Evolutionary conservation across 2,113 vertebrate species (phyloP), one percentile per base, ranked within the genome.

Genomic region (Vombatus ursinus): DNA sequence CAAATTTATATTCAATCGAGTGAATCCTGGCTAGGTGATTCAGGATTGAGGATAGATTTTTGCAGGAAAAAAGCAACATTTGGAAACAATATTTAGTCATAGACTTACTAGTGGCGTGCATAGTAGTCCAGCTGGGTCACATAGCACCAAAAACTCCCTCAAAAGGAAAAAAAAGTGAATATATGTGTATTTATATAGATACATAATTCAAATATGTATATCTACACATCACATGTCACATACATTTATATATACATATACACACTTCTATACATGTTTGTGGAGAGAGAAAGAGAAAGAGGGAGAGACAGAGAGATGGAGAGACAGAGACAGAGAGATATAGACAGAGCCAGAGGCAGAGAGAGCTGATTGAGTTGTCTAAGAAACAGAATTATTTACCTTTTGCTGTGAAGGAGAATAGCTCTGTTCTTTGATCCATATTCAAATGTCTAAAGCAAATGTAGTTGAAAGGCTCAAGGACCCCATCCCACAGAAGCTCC

Each of bases 11-110:
- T 12, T 31, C 52, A 90, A 23, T 31, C 14, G 89, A 50, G 47
- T 5, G 24, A 48, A 19, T 6, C 16, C 93, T 93, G 93, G 4
- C 37, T 95, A 89, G 89, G 48, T 90, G 94, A 93, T 91, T 97
- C 61, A 91, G 26, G 3, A 2, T n/a, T 96, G 84, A 68, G 52
- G 0, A 47, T 91, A 89, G 3, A 77, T 92, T 90, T 95, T 10
- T 84, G 92, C 49, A 7, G 1, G 53, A 92, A 19, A 96, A 90
- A 95, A 49, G 14, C 57, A 95, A 14, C 90, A 48, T 94, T 92
- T 90, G 24, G 90, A 96, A 94, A 94, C 2, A 84, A 10, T 50
- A 91, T 92, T 93, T 90, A 96, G 4, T 24, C 16, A 52, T 53
- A 3, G 61, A 1, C 12, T 37, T 61, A 16, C 3, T 31, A 68